Percentiles rank a stretch among this genome's conserved stretches.
Conservation (phyloP, 1,140 invertebrate species). For the Probaryconus sp. region DNA sequence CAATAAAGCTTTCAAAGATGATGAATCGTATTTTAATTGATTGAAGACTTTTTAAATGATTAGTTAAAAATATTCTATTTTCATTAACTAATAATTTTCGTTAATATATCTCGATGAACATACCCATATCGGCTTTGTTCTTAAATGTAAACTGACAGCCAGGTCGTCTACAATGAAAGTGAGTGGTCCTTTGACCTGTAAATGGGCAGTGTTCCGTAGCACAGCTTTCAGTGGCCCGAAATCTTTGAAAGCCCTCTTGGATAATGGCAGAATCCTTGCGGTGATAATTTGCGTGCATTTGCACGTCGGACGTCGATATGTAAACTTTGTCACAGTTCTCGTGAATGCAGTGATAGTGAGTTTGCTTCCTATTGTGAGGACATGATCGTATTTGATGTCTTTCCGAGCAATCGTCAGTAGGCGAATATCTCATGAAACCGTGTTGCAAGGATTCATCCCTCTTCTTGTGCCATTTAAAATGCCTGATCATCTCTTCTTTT, state of each 20-base stretch:
- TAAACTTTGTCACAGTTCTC: conserved; percentile 98
- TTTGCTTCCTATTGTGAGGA: conserved; percentile 97
- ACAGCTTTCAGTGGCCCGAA: conserved; percentile 94
- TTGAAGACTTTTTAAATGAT: too few species aligned
- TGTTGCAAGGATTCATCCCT: conserved; percentile 97
- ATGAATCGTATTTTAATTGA: too few species aligned
- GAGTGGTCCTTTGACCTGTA: conserved; percentile 96
- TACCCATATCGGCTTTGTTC: conserved; percentile 99
- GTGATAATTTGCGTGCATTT: conserved; percentile 99
- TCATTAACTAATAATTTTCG: too few species aligned
- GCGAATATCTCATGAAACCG: conserved; percentile 96
- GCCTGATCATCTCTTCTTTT: conserved; percentile 99
- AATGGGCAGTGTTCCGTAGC: conserved; percentile 92
- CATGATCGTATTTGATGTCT: conserved; percentile 84
- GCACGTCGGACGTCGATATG: conserved; percentile 98
- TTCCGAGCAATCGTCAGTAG: conserved; percentile 93
- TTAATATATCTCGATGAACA: too few species aligned
- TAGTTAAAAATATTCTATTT: too few species aligned
- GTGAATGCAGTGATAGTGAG: conserved; percentile 98
- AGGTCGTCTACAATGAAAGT: conserved; percentile 95
- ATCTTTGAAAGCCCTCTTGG: conserved; percentile 96
- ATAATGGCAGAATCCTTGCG: conserved; percentile 98
- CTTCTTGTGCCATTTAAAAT: conserved; percentile 99
- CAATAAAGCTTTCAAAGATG: too few species aligned
- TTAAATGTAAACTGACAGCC: conserved; percentile 98